These are phyloP conservation scores for Galerucella nymphaeae DNA, from an alignment of 2,888 invertebrate species.

Conservation along the genomic window DNA sequence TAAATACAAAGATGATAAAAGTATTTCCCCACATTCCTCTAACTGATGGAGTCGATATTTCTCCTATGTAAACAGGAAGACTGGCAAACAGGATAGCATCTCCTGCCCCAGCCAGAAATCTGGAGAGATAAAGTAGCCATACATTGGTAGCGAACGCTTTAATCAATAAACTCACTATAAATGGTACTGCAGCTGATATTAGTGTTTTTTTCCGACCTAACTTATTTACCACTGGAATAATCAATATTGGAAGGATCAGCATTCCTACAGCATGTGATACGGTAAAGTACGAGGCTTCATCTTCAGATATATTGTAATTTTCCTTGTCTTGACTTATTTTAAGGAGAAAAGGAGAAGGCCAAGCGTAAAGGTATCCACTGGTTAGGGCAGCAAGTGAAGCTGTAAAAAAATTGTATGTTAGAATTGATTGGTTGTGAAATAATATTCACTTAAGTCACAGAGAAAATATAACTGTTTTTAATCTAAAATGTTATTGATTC, in stretches of 20 bases:
- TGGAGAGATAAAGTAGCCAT: slow-evolving; percentile 50
- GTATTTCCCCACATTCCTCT: slow-evolving; percentile 51
- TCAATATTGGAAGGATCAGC: slow-evolving; percentile 32
- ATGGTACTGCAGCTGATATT: slow-evolving; percentile 50
- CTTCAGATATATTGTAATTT: slow-evolving; percentile 54
- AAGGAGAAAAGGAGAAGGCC: slow-evolving; percentile 60
- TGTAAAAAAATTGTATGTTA: slow-evolving; percentile 23
- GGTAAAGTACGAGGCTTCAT: slow-evolving; percentile 57
- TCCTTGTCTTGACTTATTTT: slow-evolving; percentile 53
- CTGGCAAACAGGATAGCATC: slow-evolving; percentile 46
- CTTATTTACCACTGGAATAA: slow-evolving; percentile 45
- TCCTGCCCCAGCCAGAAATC: slow-evolving; percentile 50
- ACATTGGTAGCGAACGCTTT: slow-evolving; percentile 13
- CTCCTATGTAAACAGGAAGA: slow-evolving; percentile 50
- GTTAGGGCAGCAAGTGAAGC: slow-evolving; percentile 44
- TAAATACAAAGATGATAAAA: slow-evolving; percentile 43
- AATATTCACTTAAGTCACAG: too few species aligned
- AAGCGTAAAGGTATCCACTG: slow-evolving; percentile 50
- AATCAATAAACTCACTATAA: background rate
- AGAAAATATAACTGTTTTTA: too few species aligned
- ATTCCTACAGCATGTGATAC: slow-evolving; percentile 55
- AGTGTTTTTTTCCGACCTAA: slow-evolving; percentile 56
- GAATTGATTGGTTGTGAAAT: too few species aligned
- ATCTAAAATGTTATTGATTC: too few species aligned
- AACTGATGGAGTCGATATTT: slow-evolving; percentile 47